Percentiles rank a stretch among this genome's conserved stretches.
Conservation (phyloP, 2,888 invertebrate genomes). For the Drosophila lutescens region DNA sequence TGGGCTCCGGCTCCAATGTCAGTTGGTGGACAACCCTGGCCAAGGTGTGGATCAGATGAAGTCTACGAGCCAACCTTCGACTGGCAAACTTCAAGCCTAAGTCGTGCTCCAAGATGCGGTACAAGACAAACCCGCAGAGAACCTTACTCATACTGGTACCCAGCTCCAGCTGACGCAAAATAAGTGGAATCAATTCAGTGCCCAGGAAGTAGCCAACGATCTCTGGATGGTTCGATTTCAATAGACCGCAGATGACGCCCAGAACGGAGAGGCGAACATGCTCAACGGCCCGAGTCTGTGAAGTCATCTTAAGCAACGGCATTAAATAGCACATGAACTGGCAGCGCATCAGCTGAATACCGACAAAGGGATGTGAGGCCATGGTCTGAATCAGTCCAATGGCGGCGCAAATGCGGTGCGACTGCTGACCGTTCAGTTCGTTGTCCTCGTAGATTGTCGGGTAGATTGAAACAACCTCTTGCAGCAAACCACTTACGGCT, state of each 20-base stretch:
- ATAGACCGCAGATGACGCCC: slow-evolving; percentile 32
- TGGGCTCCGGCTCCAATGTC: slow-evolving; percentile 35
- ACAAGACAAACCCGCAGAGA: slow-evolving; percentile 21
- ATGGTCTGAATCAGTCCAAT: slow-evolving; percentile 40
- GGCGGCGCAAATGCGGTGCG: slow-evolving; percentile 43
- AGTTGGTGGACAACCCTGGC: slow-evolving; percentile 39
- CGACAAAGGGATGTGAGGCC: slow-evolving; percentile 34
- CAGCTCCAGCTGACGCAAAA: slow-evolving; percentile 29
- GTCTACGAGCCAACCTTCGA: slow-evolving; percentile 18
- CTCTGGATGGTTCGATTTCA: slow-evolving; percentile 31
- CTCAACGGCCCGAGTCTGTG: slow-evolving; percentile 34
- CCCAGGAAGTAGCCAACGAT: slow-evolving; percentile 33
- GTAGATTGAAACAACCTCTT: slow-evolving; percentile 36
- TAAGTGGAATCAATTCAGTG: slow-evolving; percentile 34
- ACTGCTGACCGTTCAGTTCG: slow-evolving; percentile 21
- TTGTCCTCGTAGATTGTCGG: slow-evolving; percentile 16
- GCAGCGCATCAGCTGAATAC: slow-evolving; percentile 29
- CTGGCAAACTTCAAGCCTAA: slow-evolving; percentile 39
- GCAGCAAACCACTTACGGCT: slow-evolving; percentile 42
- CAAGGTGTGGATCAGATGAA: slow-evolving; percentile 39
- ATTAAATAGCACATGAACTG: slow-evolving; percentile 37
- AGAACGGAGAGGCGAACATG: slow-evolving; percentile 44
- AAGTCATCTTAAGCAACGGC: slow-evolving; percentile 40
- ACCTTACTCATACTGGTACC: slow-evolving; percentile 37
- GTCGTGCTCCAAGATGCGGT: slow-evolving; percentile 32